These are phyloP conservation scores for Latrodectus geometricus DNA, from an alignment of 1,140 invertebrate genomes.

Conservation along the genomic window DNA sequence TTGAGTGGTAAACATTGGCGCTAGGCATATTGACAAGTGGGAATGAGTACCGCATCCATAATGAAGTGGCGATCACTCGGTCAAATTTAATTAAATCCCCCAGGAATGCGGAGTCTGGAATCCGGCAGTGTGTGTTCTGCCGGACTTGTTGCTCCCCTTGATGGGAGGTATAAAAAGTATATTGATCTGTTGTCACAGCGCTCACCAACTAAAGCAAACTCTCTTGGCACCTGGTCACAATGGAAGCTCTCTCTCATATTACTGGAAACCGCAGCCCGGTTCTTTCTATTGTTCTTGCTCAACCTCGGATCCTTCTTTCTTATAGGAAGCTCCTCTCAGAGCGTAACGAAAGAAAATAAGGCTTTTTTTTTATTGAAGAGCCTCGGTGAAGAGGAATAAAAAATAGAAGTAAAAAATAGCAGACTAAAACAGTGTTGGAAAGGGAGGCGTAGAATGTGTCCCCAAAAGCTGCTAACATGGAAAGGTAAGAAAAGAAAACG, in stretches of 20 bases:
- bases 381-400: neutral
- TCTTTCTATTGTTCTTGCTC: neutral
- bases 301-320: neutral
- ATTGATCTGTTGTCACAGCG: neutral
- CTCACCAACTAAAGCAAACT: neutral
- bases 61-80: conserved; percentile 50
- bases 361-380: neutral
- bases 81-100: conserved; percentile 60
- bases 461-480: neutral
- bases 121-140: conserved; percentile 34
- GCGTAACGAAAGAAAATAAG: neutral
- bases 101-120: conserved; percentile 29
- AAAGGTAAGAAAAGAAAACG: neutral
- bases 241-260: neutral
- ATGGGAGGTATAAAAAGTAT: neutral
- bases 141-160: conserved; percentile 31
- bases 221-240: neutral
- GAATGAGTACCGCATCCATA: neutral
- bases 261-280: neutral
- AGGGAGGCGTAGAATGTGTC: neutral
- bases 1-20: conserved; percentile 52
- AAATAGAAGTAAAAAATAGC: neutral
- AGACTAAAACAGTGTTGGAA: neutral
- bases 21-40: neutral
- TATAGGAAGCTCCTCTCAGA: neutral